phyloP scores from a whole-genome alignment of 2,113 vertebrate genomes.

The Rhinichthys klamathensis region DNA sequence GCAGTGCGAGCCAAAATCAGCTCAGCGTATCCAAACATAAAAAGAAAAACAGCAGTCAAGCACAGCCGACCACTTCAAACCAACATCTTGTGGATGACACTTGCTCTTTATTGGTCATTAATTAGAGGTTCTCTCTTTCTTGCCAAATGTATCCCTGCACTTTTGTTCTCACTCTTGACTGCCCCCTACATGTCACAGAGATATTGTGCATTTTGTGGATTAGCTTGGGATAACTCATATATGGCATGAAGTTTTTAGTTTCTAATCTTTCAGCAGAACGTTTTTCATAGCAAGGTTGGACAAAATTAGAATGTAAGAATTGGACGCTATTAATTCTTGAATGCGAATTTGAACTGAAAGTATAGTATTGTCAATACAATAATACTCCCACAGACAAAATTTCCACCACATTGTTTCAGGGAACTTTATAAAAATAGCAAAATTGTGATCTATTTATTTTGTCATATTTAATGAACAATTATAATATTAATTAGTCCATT shows the following conservation, averaged over 20 bases:
- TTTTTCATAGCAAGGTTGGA: not conserved
- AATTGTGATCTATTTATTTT: not conserved
- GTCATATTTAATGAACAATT: not conserved
- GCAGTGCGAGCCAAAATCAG: conserved; percentile 23
- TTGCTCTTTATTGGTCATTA: conserved; percentile 16
- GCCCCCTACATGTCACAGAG: not conserved
- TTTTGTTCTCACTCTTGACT: conserved; percentile 15
- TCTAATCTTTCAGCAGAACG: not conserved
- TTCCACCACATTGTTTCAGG: not conserved
- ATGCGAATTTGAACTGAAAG: not conserved
- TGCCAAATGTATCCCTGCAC: conserved; percentile 22
- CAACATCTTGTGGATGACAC: conserved; percentile 18
- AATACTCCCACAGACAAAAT: not conserved
- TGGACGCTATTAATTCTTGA: not conserved
- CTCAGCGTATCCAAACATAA: not conserved
- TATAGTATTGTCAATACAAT: not conserved
- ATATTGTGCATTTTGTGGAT: not conserved
- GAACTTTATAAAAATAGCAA: not conserved
- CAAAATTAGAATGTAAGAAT: not conserved
- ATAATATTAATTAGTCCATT: not conserved
- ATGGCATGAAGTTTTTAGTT: not conserved
- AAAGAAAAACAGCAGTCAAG: conserved; percentile 8
- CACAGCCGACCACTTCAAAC: conserved; percentile 12
- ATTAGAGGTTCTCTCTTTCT: conserved; percentile 9
- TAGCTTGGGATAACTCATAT: not conserved